phyloP scores from a whole-genome alignment of 2,888 invertebrate genomes.

The Cremastobaeus sp. region DNA sequence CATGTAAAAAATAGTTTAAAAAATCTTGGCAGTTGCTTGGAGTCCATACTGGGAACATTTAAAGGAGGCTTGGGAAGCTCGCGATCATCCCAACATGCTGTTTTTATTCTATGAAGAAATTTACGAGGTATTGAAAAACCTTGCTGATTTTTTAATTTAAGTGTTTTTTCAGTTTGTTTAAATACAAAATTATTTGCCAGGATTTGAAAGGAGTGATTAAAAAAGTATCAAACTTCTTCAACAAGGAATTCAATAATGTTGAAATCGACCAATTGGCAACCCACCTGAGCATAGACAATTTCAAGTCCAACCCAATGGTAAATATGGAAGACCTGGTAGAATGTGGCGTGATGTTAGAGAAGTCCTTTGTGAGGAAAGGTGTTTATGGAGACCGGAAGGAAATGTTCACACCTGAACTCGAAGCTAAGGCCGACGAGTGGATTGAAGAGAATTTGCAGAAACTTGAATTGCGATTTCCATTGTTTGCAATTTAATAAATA shows the following conservation, averaged over 20 bases:
- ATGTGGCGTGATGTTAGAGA: conserved; percentile 82
- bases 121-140: conserved; percentile 13
- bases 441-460: conserved; percentile 82
- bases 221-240: conserved; percentile 83
- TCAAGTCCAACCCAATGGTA: conserved; percentile 88
- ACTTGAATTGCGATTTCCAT: conserved; percentile 82
- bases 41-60: conserved; percentile 89
- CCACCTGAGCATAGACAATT: conserved; percentile 89
- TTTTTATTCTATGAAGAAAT: conserved; percentile 86
- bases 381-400: conserved; percentile 85
- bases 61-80: conserved; percentile 85
- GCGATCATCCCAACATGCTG: conserved; percentile 84
- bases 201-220: conserved; percentile 81
- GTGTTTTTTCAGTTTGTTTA: neutral
- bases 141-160: neutral
- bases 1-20: too few relatives aligned
- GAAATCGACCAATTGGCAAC: conserved; percentile 82
- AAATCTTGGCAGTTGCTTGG: conserved; percentile 82
- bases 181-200: conserved; percentile 75
- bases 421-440: conserved; percentile 84
- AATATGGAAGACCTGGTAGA: conserved; percentile 84
- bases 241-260: conserved; percentile 80
- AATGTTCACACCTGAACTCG: conserved; percentile 84
- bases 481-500: conserved; percentile 11
- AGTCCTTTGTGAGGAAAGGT: conserved; percentile 85